Evolutionary conservation across 2,797 vertebrate species (phyloP).

Genomic region (Acomys russatus): DNA sequence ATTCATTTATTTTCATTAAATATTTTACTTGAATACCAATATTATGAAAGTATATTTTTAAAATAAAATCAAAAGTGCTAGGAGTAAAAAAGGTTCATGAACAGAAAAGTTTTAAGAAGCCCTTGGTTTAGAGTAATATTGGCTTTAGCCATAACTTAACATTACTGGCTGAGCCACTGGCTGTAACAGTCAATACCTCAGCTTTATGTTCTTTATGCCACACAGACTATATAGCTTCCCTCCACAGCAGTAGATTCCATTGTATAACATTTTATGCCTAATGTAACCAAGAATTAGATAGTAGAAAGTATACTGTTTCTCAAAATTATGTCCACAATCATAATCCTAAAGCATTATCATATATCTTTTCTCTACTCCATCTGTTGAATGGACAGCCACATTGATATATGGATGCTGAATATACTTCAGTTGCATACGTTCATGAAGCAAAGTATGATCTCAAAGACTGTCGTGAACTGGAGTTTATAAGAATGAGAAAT

Average conservation of each 20-base stretch:
- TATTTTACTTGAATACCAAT: background rate
- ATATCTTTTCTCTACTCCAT: background rate
- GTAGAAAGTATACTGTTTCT: background rate
- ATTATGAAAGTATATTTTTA: background rate
- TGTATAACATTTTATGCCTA: background rate
- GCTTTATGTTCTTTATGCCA: background rate
- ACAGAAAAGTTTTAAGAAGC: background rate
- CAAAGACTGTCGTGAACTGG: fast-evolving
- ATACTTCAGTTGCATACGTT: background rate
- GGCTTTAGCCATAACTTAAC: background rate
- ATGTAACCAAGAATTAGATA: background rate
- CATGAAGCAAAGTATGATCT: background rate
- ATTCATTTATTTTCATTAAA: background rate
- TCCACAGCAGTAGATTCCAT: background rate
- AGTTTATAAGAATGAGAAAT: background rate
- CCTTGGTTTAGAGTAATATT: background rate
- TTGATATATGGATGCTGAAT: background rate
- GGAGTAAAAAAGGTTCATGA: background rate
- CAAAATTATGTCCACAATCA: background rate
- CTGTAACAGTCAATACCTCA: background rate
- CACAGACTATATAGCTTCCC: background rate
- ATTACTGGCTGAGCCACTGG: background rate
- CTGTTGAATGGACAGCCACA: fast-evolving
- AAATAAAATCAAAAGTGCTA: background rate
- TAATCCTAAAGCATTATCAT: background rate